Percentiles rank a stretch among this genome's conserved stretches.
Conservation (phyloP, 2,113 vertebrate genomes). For the Atractosteus spatula region DNA sequence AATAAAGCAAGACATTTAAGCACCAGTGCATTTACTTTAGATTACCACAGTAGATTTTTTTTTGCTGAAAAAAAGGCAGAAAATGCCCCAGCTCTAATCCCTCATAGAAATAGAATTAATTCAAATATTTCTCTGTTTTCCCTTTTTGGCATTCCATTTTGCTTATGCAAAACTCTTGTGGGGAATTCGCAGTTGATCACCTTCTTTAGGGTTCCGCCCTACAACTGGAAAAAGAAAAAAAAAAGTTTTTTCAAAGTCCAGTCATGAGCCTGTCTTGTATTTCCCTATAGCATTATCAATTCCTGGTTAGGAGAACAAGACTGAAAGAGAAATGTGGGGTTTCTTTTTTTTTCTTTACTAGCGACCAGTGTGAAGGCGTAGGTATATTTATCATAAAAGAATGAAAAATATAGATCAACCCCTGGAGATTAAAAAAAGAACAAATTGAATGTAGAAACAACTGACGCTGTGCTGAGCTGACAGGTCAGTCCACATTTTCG, state of each 20-base stretch:
- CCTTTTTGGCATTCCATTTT: too few relatives aligned
- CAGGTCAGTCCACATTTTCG: slow-evolving; percentile 42
- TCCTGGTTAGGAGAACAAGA: slow-evolving; percentile 19
- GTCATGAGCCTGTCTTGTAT: slow-evolving; percentile 34
- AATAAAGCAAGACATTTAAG: too few relatives aligned
- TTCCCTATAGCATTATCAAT: slow-evolving; percentile 36
- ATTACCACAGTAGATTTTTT: too few relatives aligned
- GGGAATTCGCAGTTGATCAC: too few relatives aligned
- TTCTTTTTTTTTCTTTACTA: slow-evolving; percentile 37
- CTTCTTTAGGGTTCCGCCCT: too few relatives aligned
- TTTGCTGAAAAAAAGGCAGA: too few relatives aligned
- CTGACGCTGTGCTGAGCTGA: slow-evolving; percentile 20
- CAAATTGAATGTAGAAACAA: not conserved
- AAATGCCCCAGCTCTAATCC: too few relatives aligned
- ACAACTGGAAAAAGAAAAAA: too few relatives aligned
- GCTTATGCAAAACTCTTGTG: too few relatives aligned
- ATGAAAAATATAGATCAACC: slow-evolving; percentile 56
- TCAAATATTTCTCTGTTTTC: too few relatives aligned
- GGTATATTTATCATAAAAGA: slow-evolving; percentile 56
- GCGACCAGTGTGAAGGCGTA: slow-evolving; percentile 42
- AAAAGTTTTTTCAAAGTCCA: slow-evolving; percentile 34
- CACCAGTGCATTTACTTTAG: too few relatives aligned
- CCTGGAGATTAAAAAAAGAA: slow-evolving; percentile 47
- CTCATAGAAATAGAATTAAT: too few relatives aligned
- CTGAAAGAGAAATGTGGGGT: slow-evolving; percentile 38